These are phyloP conservation scores for Carcharodon carcharias DNA, from an alignment of 2,797 vertebrate genomes.

Conservation along the genomic window DNA sequence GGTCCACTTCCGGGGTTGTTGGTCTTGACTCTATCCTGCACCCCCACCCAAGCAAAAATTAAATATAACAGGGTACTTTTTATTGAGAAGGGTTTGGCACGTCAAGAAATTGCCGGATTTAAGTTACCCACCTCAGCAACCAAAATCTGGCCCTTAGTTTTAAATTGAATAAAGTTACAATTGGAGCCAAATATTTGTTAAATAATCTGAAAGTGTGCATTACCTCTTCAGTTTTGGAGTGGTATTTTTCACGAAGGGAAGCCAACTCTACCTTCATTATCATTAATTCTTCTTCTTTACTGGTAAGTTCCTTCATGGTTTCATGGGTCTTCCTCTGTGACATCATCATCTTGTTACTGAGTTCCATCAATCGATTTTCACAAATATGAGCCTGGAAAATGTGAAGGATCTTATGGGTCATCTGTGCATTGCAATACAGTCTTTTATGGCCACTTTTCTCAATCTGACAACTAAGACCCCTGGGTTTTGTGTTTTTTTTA, in stretches of 20 bases:
- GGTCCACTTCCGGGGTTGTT: not conserved
- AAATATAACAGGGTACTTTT: not conserved
- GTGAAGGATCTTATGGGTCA: not conserved
- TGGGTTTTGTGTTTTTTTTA: not conserved
- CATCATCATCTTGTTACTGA: slow-evolving; percentile 50
- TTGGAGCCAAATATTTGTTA: not conserved
- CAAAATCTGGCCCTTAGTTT: not conserved
- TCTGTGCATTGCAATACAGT: not conserved
- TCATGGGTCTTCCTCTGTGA: slow-evolving; percentile 57
- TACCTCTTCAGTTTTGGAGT: slow-evolving; percentile 53
- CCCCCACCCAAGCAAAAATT: not conserved
- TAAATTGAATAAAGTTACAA: not conserved
- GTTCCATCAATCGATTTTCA: slow-evolving; percentile 52
- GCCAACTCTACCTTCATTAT: slow-evolving; percentile 60
- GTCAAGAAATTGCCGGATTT: not conserved
- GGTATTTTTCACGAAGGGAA: slow-evolving; percentile 56
- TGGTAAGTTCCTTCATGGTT: slow-evolving; percentile 51
- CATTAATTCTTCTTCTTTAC: slow-evolving; percentile 56
- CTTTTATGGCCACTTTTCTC: not conserved
- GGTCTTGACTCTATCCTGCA: not conserved
- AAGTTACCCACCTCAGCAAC: not conserved
- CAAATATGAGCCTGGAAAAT: slow-evolving; percentile 48
- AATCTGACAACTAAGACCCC: not conserved
- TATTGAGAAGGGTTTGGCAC: not conserved
- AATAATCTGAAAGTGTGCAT: not conserved